Evolutionary conservation across 2,888 invertebrate species (phyloP), one percentile per base, ranked within the genome.

Genomic region (Calameuta idolon): DNA sequence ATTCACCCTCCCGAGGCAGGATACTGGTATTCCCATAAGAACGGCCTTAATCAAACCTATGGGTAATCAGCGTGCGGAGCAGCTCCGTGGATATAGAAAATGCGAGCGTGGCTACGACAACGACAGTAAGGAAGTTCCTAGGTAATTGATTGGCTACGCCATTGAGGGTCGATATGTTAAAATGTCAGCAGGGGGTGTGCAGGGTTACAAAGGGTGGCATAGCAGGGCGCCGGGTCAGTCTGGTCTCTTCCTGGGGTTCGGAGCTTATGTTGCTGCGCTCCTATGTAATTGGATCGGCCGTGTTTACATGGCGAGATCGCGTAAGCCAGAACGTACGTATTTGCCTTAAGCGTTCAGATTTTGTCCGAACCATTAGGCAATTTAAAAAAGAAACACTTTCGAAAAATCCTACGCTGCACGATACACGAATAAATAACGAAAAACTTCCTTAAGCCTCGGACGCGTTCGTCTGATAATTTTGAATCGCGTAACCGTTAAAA

Each of bases 201-300:
- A 73, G 76, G 76, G 71, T 30, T 76, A 55, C 55, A 55, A 55
- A 55, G 55, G 55, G 55, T 40, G 30, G 33, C 75, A 12, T 30
- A 12, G 74, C 77, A 34, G 74, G 55, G 55, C 55, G 55, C 73
- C 12, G 34, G 40, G 68, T 23, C 73, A 31, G 34, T 74, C 33
- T 31, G 12, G 33, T 34, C 15, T 71, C 71, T 71, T 31, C 9
- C 31, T 73, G 34, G 73, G 76, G 73, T 77, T 76, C 68, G 31
- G 35, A 31, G 76, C 40, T 73, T 73, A 74, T 30, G 40, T 69
- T 76, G 71, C 71, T 15, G 15, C 31, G 71, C 71, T 31, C 12
- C 31, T 71, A 34, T 71, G 79, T 79, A 82, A 83, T 82, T 81
- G 77, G 79, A 82, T 83, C 79, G 83, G 35, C 78, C 40, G 76